Base-by-base conservation (phyloP, 2,113 vertebrate genomes). In the Cairina moschata region DNA sequence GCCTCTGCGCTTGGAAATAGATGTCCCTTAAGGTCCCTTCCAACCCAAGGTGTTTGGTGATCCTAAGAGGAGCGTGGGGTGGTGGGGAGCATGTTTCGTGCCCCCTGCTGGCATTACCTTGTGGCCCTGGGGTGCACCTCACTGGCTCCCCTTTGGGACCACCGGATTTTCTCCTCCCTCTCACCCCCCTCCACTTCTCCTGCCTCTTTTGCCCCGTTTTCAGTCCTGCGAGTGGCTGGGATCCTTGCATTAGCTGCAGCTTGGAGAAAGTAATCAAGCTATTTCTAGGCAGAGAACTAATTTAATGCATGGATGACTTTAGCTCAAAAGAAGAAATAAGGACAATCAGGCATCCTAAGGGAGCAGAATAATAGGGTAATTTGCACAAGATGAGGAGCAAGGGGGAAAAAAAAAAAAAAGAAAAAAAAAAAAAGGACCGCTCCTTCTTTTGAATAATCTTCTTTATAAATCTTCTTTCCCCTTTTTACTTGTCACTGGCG, bases 261-360 rank as follows among this genome's bases (percentile, higher is more conserved):
- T 98, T 38, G 76, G 85, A 95, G 94, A 97, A 97, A 92, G 96
- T 97, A 98, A 98, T 98, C 98, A 97, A 97, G 97, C 97, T 93
- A 97, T 98, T 98, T 98, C 93, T 80, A 97, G 97, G 97, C 97
- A 96, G 97, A 98, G 98, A 98, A 98, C 97, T 98, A 98, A 98
- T 99, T 99, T 98, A 98, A 98, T 98, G 98, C 98, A 96, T 98
- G 98, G 96, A 95, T 98, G 98, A 97, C 97, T 98, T 98, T 98
- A 98, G 98, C 98, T 98, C 98, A 98, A 98, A 98, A 97, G 97
- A 97, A 98, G 98, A 97, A 98, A 97, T 97, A 98, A 97, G 97
- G 97, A 97, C 93, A 97, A 97, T 97, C 97, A 85, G 96, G 95
- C 95, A 93, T 98, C 98, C 97, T 97, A 88, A 97, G 97, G 97